phyloP scores from a whole-genome alignment of 1,140 invertebrate genomes.

The Lamellibrachia luymesi region DNA sequence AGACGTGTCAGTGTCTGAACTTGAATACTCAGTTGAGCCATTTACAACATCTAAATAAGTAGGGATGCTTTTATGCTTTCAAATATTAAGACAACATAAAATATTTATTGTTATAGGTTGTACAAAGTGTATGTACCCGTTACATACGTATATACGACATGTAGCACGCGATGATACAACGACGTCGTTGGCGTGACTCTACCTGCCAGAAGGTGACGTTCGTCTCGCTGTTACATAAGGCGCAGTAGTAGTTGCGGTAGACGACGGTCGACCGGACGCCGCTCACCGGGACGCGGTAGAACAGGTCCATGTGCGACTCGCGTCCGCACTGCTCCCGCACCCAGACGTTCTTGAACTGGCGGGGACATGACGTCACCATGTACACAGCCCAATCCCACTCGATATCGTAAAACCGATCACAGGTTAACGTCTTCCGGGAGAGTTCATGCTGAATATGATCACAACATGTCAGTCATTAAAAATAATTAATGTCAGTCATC shows the following conservation, averaged over 20 bases:
- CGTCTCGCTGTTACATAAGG: constrained; percentile 28
- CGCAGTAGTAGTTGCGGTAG: constrained; percentile 35
- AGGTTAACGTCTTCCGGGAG: neutral
- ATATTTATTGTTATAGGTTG: no score
- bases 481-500: neutral
- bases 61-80: no score
- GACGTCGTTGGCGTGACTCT: neutral
- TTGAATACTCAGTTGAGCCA: no score
- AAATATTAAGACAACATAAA: no score
- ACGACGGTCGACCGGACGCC: constrained; percentile 27
- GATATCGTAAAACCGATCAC: neutral
- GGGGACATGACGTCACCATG: constrained; percentile 16
- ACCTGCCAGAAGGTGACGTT: constrained; percentile 20
- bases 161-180: no score
- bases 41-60: no score
- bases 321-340: constrained; percentile 21
- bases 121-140: no score
- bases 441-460: neutral
- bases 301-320: constrained; percentile 6
- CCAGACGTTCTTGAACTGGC: neutral
- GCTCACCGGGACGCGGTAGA: constrained; percentile 30
- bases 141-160: no score
- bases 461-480: neutral
- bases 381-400: constrained; percentile 12
- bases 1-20: no score